Conservation (phyloP, 2,888 invertebrate species). For the Scrobipalpa atriplicella region DNA sequence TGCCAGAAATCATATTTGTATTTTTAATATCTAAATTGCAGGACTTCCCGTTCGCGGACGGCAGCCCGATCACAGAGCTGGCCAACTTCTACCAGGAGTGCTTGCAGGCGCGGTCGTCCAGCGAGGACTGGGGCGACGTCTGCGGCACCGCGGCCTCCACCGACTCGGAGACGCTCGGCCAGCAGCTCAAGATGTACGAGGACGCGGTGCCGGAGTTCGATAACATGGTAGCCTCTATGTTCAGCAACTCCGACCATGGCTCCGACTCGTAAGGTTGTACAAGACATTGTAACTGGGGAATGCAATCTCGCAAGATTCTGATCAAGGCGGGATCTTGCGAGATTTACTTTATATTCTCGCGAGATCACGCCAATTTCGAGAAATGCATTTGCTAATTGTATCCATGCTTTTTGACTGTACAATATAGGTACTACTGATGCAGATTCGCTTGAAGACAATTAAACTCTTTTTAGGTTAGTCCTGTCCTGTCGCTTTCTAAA, state of each 20-base stretch:
- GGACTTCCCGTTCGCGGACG: conserved; percentile 91
- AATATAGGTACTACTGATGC: no score
- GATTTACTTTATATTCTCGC: no score
- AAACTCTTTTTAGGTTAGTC: no score
- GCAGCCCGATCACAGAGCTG: conserved; percentile 88
- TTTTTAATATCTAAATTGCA: conserved; percentile 53
- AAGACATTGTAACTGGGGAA: no score
- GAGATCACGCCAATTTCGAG: no score
- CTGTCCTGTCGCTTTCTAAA: no score
- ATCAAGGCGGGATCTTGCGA: no score
- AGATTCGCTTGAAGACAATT: no score
- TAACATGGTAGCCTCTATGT: conserved; percentile 87
- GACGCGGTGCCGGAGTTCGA: conserved; percentile 89
- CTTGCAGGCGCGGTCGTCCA: conserved; percentile 83
- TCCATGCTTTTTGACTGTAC: no score
- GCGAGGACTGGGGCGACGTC: conserved; percentile 61
- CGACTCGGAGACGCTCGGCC: conserved; percentile 83
- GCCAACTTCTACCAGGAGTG: conserved; percentile 92
- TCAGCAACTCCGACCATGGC: conserved; percentile 71
- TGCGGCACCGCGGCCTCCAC: conserved; percentile 48
- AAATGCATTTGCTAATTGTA: no score
- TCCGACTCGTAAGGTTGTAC: conserved; percentile 49
- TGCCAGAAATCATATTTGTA: not conserved
- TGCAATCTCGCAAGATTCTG: no score
- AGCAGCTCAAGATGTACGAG: conserved; percentile 89